Percentiles rank a stretch among this genome's conserved stretches.
phyloP scores from a whole-genome alignment of 92 coral and sea anemone species.

The Virgularia gustaviana region DNA sequence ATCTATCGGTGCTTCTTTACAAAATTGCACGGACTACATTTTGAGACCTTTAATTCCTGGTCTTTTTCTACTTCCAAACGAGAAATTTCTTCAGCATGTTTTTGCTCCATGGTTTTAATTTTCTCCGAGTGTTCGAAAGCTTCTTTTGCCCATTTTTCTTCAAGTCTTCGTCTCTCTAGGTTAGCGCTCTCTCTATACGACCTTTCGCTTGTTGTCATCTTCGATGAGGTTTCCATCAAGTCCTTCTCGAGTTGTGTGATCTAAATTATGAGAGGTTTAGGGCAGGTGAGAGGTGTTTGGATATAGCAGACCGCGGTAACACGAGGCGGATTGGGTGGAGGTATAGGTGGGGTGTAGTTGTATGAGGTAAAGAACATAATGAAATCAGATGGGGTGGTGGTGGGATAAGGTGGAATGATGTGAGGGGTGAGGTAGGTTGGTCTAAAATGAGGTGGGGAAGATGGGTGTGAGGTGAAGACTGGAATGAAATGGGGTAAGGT shows the following conservation, averaged over 20 bases:
- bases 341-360: too few species aligned
- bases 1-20: background rate
- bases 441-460: too few species aligned
- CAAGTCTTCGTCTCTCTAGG: constrained; percentile 58
- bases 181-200: constrained; percentile 66
- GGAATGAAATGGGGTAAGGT: too few species aligned
- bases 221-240: constrained; percentile 58
- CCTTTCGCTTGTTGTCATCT: constrained; percentile 58
- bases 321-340: too few species aligned
- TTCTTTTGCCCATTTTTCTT: constrained; percentile 69
- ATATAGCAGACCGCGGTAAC: background rate
- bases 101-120: constrained; percentile 56
- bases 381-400: too few species aligned
- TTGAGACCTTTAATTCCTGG: constrained; percentile 74
- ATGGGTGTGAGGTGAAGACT: too few species aligned
- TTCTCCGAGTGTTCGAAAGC: constrained; percentile 60
- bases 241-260: constrained; percentile 65
- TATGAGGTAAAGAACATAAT: too few species aligned
- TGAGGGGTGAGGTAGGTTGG: too few species aligned
- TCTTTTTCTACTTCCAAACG: constrained; percentile 61
- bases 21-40: background rate
- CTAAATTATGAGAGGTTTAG: too few species aligned
- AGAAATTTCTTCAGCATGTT: constrained; percentile 59
- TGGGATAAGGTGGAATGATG: too few species aligned
- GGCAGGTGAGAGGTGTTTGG: background rate